phyloP scores from a whole-genome alignment of 2,888 invertebrate species.

The Encarsia formosa region DNA sequence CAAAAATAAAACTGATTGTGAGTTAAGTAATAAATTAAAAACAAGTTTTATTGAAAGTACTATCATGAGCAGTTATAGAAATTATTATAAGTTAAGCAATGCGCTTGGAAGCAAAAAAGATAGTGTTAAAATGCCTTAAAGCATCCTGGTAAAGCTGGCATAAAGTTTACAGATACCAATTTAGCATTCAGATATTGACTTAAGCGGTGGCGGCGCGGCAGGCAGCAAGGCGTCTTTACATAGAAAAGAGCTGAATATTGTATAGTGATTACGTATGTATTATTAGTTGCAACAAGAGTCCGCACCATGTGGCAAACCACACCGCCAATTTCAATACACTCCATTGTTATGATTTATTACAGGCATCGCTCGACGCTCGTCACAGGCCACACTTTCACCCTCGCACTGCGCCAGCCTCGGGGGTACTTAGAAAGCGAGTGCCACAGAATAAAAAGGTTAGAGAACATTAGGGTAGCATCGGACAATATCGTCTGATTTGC shows the following conservation, averaged over 20 bases:
- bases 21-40: too few relatives aligned
- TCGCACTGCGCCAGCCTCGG: conserved; percentile 24
- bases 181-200: conserved; percentile 3
- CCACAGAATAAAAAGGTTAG: too few relatives aligned
- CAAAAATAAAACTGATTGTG: too few relatives aligned
- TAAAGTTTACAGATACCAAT: conserved; percentile 13
- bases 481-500: too few relatives aligned
- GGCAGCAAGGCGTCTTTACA: neutral
- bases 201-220: neutral
- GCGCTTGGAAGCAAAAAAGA: too few relatives aligned
- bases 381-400: conserved; percentile 33
- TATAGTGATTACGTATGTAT: neutral
- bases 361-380: conserved; percentile 36
- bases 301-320: conserved; percentile 40
- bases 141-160: too few relatives aligned
- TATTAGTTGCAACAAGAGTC: neutral
- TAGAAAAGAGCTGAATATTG: neutral
- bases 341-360: conserved; percentile 44
- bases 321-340: conserved; percentile 45
- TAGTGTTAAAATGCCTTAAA: too few relatives aligned
- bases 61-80: too few relatives aligned
- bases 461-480: too few relatives aligned
- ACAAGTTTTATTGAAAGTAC: too few relatives aligned
- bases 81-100: too few relatives aligned
- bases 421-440: neutral